phyloP scores from a whole-genome alignment of 2,888 invertebrate species.

The Neoascia interrupta region DNA sequence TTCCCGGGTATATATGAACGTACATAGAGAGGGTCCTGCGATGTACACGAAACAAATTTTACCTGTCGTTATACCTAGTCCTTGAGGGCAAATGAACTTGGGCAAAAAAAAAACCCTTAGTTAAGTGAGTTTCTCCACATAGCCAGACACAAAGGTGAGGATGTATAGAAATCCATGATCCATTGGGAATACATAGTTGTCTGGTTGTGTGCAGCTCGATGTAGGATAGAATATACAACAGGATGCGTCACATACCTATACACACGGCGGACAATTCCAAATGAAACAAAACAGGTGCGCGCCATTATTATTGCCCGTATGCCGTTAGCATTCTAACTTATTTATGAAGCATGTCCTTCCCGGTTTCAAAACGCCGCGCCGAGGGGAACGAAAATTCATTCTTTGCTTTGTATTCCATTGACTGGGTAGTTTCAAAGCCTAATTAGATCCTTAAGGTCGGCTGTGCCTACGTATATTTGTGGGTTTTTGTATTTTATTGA shows the following conservation, averaged over 20 bases:
- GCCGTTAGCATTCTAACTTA: neutral
- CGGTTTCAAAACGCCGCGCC: too few species aligned
- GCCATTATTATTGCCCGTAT: conserved; percentile 23
- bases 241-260: neutral
- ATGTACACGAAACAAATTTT: conserved; percentile 15
- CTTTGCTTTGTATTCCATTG: neutral
- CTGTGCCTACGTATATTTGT: too few species aligned
- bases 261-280: neutral
- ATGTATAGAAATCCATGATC: too few species aligned
- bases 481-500: too few species aligned
- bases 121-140: conserved; percentile 12
- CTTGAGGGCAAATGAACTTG: conserved; percentile 57
- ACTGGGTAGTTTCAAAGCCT: conserved; percentile 25
- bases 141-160: neutral
- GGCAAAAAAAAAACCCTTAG: conserved; percentile 32
- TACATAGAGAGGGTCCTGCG: neutral
- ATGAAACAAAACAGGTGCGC: conserved; percentile 34
- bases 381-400: too few species aligned
- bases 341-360: conserved; percentile 13
- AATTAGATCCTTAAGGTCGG: too few species aligned
- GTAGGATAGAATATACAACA: neutral
- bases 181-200: conserved; percentile 24
- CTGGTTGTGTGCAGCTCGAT: conserved; percentile 12
- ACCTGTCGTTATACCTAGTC: conserved; percentile 28
- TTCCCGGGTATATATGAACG: neutral